Conservation (phyloP, 2,888 invertebrate genomes). For the Epinotia nisella region DNA sequence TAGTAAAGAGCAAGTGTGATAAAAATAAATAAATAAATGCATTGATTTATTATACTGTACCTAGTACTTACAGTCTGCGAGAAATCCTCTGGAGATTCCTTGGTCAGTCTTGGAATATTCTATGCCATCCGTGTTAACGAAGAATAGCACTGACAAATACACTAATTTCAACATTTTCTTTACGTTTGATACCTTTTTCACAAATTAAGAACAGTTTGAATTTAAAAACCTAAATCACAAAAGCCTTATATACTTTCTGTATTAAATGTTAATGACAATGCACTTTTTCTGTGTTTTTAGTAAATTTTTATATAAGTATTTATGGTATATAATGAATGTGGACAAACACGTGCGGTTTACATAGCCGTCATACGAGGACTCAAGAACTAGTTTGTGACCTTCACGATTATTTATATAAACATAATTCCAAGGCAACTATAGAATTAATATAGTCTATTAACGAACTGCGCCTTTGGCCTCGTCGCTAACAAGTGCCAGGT, state of each 20-base stretch:
- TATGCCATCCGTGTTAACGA: not conserved
- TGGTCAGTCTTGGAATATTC: slow-evolving; percentile 2
- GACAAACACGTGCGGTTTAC: not conserved
- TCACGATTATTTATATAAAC: not conserved
- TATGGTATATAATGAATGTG: not conserved
- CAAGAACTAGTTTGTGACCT: slow-evolving; percentile 3
- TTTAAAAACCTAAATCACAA: not conserved
- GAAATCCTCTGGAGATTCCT: slow-evolving; percentile 21
- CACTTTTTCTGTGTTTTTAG: too few relatives aligned
- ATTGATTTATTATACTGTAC: too few relatives aligned
- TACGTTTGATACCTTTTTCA: not conserved
- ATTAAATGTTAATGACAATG: too few relatives aligned
- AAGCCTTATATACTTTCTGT: not conserved
- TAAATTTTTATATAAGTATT: not conserved
- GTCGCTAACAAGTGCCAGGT: too few relatives aligned
- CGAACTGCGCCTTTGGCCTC: not conserved
- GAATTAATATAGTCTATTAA: not conserved
- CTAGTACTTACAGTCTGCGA: slow-evolving; percentile 27
- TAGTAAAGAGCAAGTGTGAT: too few relatives aligned
- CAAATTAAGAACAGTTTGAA: not conserved
- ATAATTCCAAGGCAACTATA: not conserved
- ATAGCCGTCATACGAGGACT: not conserved
- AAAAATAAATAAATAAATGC: too few relatives aligned
- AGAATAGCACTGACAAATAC: not conserved
- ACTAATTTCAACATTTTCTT: slow-evolving; percentile 1